phyloP scores from a whole-genome alignment of 2,113 vertebrate genomes.

The Uria aalge region DNA sequence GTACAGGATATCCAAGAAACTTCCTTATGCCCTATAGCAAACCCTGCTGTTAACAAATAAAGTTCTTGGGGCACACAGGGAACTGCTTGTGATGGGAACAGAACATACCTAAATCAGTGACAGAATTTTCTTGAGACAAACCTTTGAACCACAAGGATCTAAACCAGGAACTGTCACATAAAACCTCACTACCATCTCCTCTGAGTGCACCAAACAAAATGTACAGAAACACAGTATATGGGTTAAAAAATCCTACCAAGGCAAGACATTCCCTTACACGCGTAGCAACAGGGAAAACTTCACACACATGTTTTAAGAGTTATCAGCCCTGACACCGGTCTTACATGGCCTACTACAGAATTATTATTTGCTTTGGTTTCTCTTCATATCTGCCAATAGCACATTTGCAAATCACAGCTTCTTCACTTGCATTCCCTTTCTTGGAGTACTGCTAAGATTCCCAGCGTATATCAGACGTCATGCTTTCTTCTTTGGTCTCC shows the following conservation, averaged over 20 bases:
- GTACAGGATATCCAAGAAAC: background rate
- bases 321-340: background rate
- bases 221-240: background rate
- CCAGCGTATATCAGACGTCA: accelerated
- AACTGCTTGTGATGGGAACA: background rate
- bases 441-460: background rate
- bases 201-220: background rate
- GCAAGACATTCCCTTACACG: accelerated
- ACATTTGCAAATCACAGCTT: background rate
- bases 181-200: background rate
- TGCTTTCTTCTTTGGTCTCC: background rate
- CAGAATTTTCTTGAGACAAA: background rate
- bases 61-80: background rate
- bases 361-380: background rate
- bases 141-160: background rate
- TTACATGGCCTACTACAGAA: background rate
- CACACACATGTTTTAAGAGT: background rate
- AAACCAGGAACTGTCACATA: background rate
- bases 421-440: background rate
- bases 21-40: background rate
- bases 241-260: background rate
- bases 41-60: background rate
- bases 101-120: background rate
- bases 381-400: background rate
- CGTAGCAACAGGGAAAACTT: background rate